A percentile compares a stretch with the other conserved stretches of the same genome.
Evolutionary conservation across 2,797 vertebrate species (phyloP).

Genomic region (Falco peregrinus): DNA sequence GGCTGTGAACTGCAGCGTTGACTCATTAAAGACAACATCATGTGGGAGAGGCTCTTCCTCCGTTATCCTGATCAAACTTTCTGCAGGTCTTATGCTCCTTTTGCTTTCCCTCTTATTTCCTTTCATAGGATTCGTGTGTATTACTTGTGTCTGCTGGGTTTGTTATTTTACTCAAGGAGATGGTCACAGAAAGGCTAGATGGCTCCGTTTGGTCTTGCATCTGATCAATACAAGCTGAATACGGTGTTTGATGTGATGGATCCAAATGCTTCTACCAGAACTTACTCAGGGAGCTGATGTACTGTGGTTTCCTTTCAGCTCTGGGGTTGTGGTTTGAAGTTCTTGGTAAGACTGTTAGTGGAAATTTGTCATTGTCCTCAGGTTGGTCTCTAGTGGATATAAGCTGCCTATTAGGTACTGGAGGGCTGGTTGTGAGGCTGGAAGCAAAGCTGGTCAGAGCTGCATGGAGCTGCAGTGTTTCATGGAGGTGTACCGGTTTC

Average conservation of each 20-base stretch:
- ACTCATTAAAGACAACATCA: neutral
- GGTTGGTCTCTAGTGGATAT: neutral
- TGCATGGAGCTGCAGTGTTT: neutral
- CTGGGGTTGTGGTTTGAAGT: neutral
- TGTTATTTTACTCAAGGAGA: neutral
- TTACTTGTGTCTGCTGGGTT: neutral
- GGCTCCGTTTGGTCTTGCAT: neutral
- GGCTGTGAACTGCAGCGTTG: neutral
- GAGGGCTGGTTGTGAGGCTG: neutral
- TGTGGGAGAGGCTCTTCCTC: neutral
- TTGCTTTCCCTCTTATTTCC: neutral
- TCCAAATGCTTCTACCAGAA: neutral
- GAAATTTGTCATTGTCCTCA: neutral
- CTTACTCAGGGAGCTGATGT: fast-evolving
- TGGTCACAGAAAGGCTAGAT: neutral
- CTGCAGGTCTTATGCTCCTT: neutral
- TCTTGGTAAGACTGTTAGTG: neutral
- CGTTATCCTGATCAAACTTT: neutral
- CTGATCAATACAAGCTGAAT: neutral
- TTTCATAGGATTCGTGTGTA: neutral
- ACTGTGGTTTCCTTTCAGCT: neutral
- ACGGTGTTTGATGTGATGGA: neutral
- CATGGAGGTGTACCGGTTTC: neutral
- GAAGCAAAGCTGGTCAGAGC: neutral
- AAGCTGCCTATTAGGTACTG: neutral